Conservation (phyloP, 2,797 vertebrate genomes). For the Crax fasciolata region DNA sequence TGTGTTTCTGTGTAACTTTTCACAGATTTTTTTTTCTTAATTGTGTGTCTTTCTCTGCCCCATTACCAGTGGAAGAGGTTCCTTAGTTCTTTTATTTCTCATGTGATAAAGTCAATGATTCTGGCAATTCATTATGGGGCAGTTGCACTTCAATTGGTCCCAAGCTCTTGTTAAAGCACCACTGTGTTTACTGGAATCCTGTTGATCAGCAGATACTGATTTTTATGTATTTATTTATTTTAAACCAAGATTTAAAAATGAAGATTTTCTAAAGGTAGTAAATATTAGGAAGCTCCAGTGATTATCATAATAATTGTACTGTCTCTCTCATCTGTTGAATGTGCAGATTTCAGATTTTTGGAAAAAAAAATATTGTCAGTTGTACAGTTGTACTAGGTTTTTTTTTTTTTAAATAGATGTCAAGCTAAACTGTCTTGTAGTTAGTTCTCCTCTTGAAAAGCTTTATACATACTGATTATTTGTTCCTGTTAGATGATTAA, state of each 20-base stretch:
- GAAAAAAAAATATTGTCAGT: neutral
- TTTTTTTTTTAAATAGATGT: neutral
- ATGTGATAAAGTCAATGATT: neutral
- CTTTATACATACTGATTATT: neutral
- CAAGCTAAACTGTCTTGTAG: slow-evolving; percentile 1
- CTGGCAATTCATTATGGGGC: neutral
- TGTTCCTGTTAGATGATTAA: neutral
- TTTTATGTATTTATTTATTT: neutral
- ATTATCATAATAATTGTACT: neutral
- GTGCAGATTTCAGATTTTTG: neutral
- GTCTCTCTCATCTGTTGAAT: neutral
- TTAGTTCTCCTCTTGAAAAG: neutral
- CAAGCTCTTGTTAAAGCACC: neutral
- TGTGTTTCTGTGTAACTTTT: neutral
- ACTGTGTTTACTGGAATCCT: neutral
- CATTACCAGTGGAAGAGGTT: neutral
- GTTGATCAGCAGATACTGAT: neutral
- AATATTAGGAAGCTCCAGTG: neutral
- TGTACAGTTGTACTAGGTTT: neutral
- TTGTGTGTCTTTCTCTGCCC: neutral
- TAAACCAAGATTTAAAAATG: neutral
- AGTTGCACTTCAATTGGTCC: neutral
- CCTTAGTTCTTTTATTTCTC: neutral
- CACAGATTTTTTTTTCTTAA: neutral
- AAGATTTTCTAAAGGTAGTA: neutral